Evolutionary conservation across 2,888 invertebrate species (phyloP), one percentile per base, ranked within the genome.

Genomic region (Ormyrus pomaceus): DNA sequence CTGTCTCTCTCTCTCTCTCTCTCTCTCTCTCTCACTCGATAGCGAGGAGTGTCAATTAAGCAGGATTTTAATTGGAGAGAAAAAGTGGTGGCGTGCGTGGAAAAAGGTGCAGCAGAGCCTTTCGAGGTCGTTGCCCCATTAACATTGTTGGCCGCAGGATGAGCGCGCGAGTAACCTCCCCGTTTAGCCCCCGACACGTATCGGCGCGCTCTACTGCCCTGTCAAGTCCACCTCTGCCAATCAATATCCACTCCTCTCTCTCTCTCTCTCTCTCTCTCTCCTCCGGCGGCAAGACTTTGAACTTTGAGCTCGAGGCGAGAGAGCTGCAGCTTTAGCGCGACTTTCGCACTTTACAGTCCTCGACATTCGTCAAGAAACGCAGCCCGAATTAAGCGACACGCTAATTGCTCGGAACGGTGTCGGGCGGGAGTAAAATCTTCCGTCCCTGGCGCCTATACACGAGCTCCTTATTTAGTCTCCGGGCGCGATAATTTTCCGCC

Each of bases 221-320:
- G 83, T 82, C 84, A 80, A 82, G 76, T 82, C 82, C 84, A 83
- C 75, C 84, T 74, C 58, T 82, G 82, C 83, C 84, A 86, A 87
- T 87, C 87, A 85, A 87, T 87, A 87, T 82, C 81, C 79, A 82
- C 78, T 76, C 74, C 55, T 48, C 50, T 71, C 75, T 55, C 75
- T 71, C 71, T 81, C 65, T 66, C 53, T 65, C 55, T 48, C 50
- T 71, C 75, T 55, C 75, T 71, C 71, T 81, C 65, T 66, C 53
- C 0, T 9, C 5, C 19, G 19, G 51, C 19, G 13, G 48, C 13
- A 13, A 48, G 50, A 48, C 62, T 62, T 71, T 13, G 51, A 51
- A 53, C n/a, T 5, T 64, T 46, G 51, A 65, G 65, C 34, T 53
- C 11, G 46, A 51, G 51, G 10, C 53, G 69, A 11, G 56, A 34